Percentiles rank a stretch among this genome's conserved stretches.
Conservation (phyloP, 2,888 invertebrate species). For the Apodemia mormo region DNA sequence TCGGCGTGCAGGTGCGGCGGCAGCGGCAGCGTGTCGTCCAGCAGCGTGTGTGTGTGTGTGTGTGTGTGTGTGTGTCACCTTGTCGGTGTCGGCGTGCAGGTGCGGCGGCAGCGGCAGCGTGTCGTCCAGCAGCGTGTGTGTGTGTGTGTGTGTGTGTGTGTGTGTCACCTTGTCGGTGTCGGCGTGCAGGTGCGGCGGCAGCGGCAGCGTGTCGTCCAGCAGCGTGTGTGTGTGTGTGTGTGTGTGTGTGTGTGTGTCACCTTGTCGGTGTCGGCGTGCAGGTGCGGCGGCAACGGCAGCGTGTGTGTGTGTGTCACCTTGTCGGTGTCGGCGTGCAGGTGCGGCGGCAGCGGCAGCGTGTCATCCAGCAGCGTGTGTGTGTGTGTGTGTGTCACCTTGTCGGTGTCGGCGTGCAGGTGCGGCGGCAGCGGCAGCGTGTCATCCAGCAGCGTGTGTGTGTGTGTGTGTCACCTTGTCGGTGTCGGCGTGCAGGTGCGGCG, state of each 20-base stretch:
- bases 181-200: conserved; percentile 31
- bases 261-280: not conserved
- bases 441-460: conserved; percentile 54
- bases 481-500: conserved; percentile 1
- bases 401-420: not conserved
- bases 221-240: no score
- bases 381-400: not conserved
- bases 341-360: conserved; percentile 41
- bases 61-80: not conserved
- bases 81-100: not conserved
- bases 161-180: not conserved
- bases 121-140: conserved; percentile 61
- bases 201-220: conserved; percentile 48
- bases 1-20: conserved; percentile 9
- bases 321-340: not conserved
- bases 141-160: no score
- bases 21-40: conserved; percentile 50
- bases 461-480: not conserved
- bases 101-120: conserved; percentile 41
- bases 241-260: not conserved
- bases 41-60: no score
- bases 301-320: conserved; percentile 31
- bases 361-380: conserved; percentile 61
- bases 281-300: conserved; percentile 39
- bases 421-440: conserved; percentile 46